Percentiles rank a stretch among this genome's conserved stretches.
These are phyloP conservation scores for Papilio demoleus DNA, from an alignment of 2,888 invertebrate genomes.

Conservation along the genomic window DNA sequence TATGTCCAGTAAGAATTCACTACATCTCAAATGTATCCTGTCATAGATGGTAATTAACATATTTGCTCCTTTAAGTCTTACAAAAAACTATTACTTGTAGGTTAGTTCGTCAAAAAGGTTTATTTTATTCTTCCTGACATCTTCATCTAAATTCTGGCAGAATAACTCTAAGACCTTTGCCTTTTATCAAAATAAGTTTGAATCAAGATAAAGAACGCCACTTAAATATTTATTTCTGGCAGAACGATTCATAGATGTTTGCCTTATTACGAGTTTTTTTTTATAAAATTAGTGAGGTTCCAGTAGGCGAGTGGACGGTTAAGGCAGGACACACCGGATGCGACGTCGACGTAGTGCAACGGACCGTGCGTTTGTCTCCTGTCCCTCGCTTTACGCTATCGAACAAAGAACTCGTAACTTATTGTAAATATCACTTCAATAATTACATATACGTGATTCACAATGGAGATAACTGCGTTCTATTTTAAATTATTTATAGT, in stretches of 20 bases:
- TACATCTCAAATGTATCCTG: not conserved
- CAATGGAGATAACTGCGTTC: slow-evolving; percentile 15
- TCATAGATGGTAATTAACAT: too few relatives aligned
- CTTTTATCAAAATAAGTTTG: not conserved
- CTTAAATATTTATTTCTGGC: too few relatives aligned
- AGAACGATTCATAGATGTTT: too few relatives aligned
- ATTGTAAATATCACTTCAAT: not conserved
- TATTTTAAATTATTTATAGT: slow-evolving; percentile 13
- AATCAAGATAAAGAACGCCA: not conserved
- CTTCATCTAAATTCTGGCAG: too few relatives aligned
- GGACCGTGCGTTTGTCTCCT: slow-evolving; percentile 59
- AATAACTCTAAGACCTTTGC: not conserved
- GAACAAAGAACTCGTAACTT: slow-evolving; percentile 30
- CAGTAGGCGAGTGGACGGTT: slow-evolving; percentile 33
- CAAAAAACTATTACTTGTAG: too few relatives aligned
- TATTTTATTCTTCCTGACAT: too few relatives aligned
- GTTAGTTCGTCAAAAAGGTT: too few relatives aligned
- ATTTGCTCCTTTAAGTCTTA: too few relatives aligned
- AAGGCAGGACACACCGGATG: slow-evolving; percentile 59
- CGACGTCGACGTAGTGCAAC: slow-evolving; percentile 56
- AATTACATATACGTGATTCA: not conserved
- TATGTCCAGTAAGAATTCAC: not conserved
- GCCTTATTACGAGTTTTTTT: too few relatives aligned
- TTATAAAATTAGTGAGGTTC: not conserved
- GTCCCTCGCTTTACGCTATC: slow-evolving; percentile 27